A percentile compares a stretch with the other conserved stretches of the same genome.
phyloP scores from a whole-genome alignment of 2,888 invertebrate genomes.

The Eristalis intricaria region DNA sequence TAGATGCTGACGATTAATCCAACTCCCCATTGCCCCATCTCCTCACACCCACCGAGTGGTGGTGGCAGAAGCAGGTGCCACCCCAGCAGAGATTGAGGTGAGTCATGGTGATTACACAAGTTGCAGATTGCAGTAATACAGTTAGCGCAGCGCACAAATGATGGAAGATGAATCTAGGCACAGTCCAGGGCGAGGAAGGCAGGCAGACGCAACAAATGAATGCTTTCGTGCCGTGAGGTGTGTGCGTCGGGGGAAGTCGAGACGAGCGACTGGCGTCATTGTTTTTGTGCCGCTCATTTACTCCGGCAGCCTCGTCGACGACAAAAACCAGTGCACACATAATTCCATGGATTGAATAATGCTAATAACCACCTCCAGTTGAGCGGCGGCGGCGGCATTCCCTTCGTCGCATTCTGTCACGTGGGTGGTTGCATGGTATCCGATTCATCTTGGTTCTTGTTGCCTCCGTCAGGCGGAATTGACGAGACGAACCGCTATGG shows the following conservation, averaged over 20 bases:
- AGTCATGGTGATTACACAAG: slow-evolving; percentile 65
- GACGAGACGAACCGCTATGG: neutral
- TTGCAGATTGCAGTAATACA: slow-evolving; percentile 56
- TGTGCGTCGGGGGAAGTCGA: neutral
- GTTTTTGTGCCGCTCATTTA: slow-evolving; percentile 35
- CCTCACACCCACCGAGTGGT: slow-evolving; percentile 4
- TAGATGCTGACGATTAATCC: slow-evolving; percentile 45
- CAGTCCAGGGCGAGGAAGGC: slow-evolving; percentile 23
- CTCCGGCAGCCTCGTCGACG: slow-evolving; percentile 31
- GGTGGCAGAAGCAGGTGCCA: neutral
- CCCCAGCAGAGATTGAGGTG: slow-evolving; percentile 33
- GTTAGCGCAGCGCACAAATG: slow-evolving; percentile 40
- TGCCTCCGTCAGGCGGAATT: neutral
- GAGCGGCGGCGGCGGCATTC: too few relatives aligned
- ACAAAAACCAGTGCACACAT: slow-evolving; percentile 54
- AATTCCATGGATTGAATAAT: slow-evolving; percentile 62
- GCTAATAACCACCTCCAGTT: slow-evolving; percentile 24
- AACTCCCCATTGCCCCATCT: neutral
- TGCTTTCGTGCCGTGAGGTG: slow-evolving; percentile 12
- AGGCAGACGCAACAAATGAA: slow-evolving; percentile 33
- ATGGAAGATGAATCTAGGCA: slow-evolving; percentile 17
- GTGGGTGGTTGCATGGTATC: neutral
- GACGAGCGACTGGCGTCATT: slow-evolving; percentile 1
- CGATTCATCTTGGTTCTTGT: neutral
- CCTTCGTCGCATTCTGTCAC: neutral